These are phyloP conservation scores for Asarcornis scutulata DNA, from an alignment of 2,113 vertebrate genomes.

Conservation along the genomic window DNA sequence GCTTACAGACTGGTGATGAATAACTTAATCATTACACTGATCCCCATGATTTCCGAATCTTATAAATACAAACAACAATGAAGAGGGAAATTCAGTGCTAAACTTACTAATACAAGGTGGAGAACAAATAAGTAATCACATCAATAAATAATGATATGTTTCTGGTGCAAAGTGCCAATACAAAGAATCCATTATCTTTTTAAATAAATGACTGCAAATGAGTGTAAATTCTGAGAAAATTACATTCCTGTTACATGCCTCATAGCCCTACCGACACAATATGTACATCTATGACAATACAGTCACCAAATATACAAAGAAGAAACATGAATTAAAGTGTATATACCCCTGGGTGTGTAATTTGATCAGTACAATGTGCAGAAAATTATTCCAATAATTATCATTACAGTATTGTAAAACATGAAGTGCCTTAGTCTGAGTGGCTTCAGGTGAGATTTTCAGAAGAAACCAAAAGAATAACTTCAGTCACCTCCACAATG, in stretches of 20 bases:
- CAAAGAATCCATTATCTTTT: slow-evolving; percentile 89
- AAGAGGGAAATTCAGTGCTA: slow-evolving; percentile 91
- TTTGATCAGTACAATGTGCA: slow-evolving; percentile 77
- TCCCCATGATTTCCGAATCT: slow-evolving; percentile 82
- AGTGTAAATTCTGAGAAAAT: slow-evolving; percentile 89
- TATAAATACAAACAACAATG: slow-evolving; percentile 98
- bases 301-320: slow-evolving; percentile 98
- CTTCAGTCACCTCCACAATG: slow-evolving; percentile 63
- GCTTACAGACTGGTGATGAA: slow-evolving; percentile 96
- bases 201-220: slow-evolving; percentile 94
- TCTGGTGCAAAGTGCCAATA: slow-evolving; percentile 98
- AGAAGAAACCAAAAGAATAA: slow-evolving; percentile 70
- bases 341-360: slow-evolving; percentile 84
- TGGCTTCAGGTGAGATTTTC: slow-evolving; percentile 74
- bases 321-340: slow-evolving; percentile 87
- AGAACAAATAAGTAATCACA: slow-evolving; percentile 91
- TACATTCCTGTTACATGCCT: slow-evolving; percentile 91
- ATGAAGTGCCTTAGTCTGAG: slow-evolving; percentile 82
- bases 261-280: slow-evolving; percentile 93
- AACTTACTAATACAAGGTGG: slow-evolving; percentile 91
- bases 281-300: slow-evolving; percentile 99
- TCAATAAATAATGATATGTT: slow-evolving; percentile 98
- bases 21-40: slow-evolving; percentile 91
- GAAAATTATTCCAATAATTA: slow-evolving; percentile 77
- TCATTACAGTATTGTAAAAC: slow-evolving; percentile 85